Base-by-base conservation (phyloP, 1,140 invertebrate genomes). In the Bilobella aurantiaca region DNA sequence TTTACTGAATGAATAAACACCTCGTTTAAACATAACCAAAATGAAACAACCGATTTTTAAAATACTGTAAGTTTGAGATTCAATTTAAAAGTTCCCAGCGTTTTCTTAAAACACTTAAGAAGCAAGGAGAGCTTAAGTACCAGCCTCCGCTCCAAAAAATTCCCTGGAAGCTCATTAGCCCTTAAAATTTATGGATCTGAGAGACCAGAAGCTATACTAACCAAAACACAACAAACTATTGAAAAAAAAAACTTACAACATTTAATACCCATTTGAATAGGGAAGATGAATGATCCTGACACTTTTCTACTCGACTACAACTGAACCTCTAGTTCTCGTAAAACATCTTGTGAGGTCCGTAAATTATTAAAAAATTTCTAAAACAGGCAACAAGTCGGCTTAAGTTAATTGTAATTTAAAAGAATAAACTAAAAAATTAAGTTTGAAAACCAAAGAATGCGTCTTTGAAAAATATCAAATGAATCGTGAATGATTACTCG, bases 211-310 rank as follows among this genome's bases (percentile, higher is more conserved):
- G n/a, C n/a, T 53, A 12, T 53, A 8, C 34, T 53, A 12, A 53
- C 49, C 25, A 12, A 12, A 23, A 18, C 49, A 53, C 49, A 12
- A 53, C 5, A 23, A 16, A 16, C 49, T 42, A 12, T n/a, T 12
- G 8, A 42, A 53, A 5, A 8, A 53, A 23, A 23, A 53, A 53
- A 14, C 12, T 53, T 53, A 14, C 5, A 23, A 12, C 23, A 12
- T 14, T 23, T 53, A 23, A 23, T 18, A 23, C 49, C 49, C 49
- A 53, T 53, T 53, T 53, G 49, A 53, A 53, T 53, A 23, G 25
- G 49, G 49, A 53, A 53, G 49, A 53, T 53, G 49, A 53, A 53
- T 53, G 49, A 53, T 8, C 14, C 49, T n/a, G 8, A n/a, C 37
- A 42, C n/a, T n/a, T 42, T 53, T 53, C 49, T 23, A 23, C 49